These are phyloP conservation scores for Masnerella sp. DNA, from an alignment of 2,888 invertebrate genomes.

Conservation along the genomic window DNA sequence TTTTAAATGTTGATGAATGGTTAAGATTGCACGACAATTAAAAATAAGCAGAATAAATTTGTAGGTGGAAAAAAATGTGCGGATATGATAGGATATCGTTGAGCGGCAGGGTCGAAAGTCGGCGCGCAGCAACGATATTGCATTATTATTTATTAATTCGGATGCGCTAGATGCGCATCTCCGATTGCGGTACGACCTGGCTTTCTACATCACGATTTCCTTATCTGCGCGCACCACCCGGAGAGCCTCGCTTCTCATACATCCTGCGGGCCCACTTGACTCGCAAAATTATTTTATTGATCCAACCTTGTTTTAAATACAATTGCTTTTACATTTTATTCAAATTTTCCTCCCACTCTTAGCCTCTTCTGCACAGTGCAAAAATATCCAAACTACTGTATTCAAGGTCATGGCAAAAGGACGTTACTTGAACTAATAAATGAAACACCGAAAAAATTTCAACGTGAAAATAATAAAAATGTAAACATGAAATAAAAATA, in stretches of 20 bases:
- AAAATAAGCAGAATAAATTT: slow-evolving; percentile 28
- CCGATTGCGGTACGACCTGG: slow-evolving; percentile 67
- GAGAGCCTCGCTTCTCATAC: slow-evolving; percentile 53
- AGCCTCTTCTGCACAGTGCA: too few relatives aligned
- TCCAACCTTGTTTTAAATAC: slow-evolving; percentile 55
- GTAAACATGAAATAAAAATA: too few relatives aligned
- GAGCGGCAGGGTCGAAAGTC: slow-evolving; percentile 56
- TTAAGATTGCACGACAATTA: slow-evolving; percentile 6
- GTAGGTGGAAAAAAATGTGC: neutral
- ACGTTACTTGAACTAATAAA: too few relatives aligned
- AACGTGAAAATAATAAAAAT: too few relatives aligned
- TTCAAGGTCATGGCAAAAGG: too few relatives aligned
- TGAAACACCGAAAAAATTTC: too few relatives aligned
- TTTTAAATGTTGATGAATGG: neutral
- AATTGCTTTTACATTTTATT: slow-evolving; percentile 50
- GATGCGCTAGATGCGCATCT: slow-evolving; percentile 75
- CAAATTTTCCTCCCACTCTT: too few relatives aligned
- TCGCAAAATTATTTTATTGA: slow-evolving; percentile 58
- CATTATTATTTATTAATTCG: slow-evolving; percentile 77
- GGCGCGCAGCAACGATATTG: slow-evolving; percentile 70
- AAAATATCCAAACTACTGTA: too few relatives aligned
- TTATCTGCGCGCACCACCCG: slow-evolving; percentile 70
- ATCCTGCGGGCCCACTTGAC: slow-evolving; percentile 52
- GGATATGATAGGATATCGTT: slow-evolving; percentile 42
- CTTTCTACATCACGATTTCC: slow-evolving; percentile 74